These are phyloP conservation scores for Tonatia bakeri DNA, from an alignment of 2,113 vertebrate genomes.

Conservation along the genomic window DNA sequence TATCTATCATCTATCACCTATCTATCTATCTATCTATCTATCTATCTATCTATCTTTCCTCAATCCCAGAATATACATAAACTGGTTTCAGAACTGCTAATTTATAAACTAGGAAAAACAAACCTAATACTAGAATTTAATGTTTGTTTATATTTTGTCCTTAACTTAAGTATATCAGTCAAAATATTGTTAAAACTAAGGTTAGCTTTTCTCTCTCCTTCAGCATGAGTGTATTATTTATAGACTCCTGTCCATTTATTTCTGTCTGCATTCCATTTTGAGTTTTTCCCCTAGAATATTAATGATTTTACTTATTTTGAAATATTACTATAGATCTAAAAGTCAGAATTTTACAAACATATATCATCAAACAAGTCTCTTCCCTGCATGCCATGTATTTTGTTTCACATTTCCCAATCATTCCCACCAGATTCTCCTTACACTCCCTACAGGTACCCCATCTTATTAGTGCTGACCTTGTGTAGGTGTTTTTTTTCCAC, in stretches of 20 bases:
- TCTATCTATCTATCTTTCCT: slow-evolving; percentile 28
- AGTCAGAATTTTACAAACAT: not conserved
- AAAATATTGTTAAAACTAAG: not conserved
- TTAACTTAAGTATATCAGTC: not conserved
- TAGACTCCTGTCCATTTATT: not conserved
- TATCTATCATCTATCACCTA: too few relatives aligned
- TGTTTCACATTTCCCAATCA: not conserved
- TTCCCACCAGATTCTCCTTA: not conserved
- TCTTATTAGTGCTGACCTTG: not conserved
- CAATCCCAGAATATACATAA: slow-evolving; percentile 8
- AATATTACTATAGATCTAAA: not conserved
- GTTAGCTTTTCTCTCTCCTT: not conserved
- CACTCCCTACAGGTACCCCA: not conserved
- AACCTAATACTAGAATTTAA: not conserved
- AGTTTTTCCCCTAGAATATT: not conserved
- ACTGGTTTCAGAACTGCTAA: slow-evolving; percentile 40
- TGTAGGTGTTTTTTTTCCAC: not conserved
- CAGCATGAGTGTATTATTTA: not conserved
- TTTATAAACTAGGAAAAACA: slow-evolving; percentile 1
- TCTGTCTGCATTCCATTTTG: not conserved
- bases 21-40: too few relatives aligned
- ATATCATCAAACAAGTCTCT: not conserved
- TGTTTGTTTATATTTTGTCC: slow-evolving; percentile 17
- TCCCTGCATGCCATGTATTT: not conserved
- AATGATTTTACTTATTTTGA: not conserved